Conservation (phyloP, 2,797 vertebrate genomes). For the Poliocrania exsul region DNA sequence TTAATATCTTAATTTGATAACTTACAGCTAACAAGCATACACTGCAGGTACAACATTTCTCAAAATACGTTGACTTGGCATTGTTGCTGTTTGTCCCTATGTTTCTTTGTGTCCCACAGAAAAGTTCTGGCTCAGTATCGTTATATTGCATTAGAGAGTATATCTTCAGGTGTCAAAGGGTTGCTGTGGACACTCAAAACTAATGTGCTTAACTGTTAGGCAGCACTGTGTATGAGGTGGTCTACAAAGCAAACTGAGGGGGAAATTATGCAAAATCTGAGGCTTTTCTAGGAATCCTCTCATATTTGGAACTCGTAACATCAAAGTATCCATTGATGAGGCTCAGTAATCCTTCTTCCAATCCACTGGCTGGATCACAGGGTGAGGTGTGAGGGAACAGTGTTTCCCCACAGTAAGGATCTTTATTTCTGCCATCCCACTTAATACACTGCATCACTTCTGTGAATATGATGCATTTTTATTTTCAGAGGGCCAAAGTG, state of each 20-base stretch:
- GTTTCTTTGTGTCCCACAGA: not conserved
- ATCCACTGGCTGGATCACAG: not conserved
- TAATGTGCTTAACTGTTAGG: not conserved
- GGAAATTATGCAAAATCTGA: not conserved
- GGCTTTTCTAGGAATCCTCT: not conserved
- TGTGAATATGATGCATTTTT: not conserved
- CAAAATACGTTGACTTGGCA: not conserved
- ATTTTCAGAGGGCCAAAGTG: not conserved
- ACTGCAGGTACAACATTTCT: not conserved
- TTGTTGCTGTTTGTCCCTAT: not conserved
- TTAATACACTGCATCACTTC: not conserved
- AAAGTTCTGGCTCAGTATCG: not conserved
- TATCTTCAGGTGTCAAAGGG: not conserved
- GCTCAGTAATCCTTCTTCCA: not conserved
- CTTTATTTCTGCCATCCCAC: not conserved
- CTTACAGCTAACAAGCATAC: not conserved
- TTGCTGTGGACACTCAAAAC: not conserved
- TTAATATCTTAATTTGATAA: not conserved
- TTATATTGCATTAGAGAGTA: not conserved
- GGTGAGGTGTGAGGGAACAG: not conserved
- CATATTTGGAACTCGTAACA: not conserved
- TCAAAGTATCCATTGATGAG: not conserved
- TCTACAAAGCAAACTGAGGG: not conserved
- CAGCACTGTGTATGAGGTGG: not conserved
- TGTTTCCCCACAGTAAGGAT: not conserved